Base-by-base conservation (phyloP, 2,797 vertebrate genomes). In the Ispidina picta region DNA sequence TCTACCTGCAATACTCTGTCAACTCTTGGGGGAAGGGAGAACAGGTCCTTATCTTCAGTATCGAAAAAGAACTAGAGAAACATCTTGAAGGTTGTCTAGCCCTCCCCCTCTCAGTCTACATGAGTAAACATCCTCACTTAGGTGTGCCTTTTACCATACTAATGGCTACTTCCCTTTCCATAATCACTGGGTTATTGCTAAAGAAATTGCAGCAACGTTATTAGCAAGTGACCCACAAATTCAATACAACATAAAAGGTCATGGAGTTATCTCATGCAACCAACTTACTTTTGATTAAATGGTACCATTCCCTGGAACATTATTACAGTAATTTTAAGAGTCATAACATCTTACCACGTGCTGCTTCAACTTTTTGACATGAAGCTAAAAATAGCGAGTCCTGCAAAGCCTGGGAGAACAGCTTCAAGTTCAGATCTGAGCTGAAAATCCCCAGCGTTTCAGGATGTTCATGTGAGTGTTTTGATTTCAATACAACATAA, bases 291-390 rank as follows among this genome's bases (percentile, higher is more conserved):
- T 91, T 95, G 89, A 95, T 91, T 90, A 93, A 96, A 79, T 62
- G 74, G 74, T 91, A 71, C 68, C 71, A 58, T 89, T 95, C 94
- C 85, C 83, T 73, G 83, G 91, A 92, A 96, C 83, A 86, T 86
- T 94, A 70, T 94, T 82, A 94, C 87, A 93, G 93, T 88, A 89
- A 95, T 94, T 95, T 95, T 86, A 90, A 79, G 85, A 95, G 89
- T 93, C 93, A 86, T 91, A 96, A 95, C 93, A 95, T 94, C 92
- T 93, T 79, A 88, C 83, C 92, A 94, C n/a, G 80, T 95, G 89
- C 93, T 88, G 77, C 88, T 91, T 88, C 83, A 76, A 89, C 91
- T 95, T 94, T 86, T 76, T 95, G 89, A 95, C 95, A 95, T 14
- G 62, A 68, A 74, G 86, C 80, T 95, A 95, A 96, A 96, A 96